Evolutionary conservation across 1,140 invertebrate genomes (phyloP).

Genomic region (Pseudomyrmex gracilis): DNA sequence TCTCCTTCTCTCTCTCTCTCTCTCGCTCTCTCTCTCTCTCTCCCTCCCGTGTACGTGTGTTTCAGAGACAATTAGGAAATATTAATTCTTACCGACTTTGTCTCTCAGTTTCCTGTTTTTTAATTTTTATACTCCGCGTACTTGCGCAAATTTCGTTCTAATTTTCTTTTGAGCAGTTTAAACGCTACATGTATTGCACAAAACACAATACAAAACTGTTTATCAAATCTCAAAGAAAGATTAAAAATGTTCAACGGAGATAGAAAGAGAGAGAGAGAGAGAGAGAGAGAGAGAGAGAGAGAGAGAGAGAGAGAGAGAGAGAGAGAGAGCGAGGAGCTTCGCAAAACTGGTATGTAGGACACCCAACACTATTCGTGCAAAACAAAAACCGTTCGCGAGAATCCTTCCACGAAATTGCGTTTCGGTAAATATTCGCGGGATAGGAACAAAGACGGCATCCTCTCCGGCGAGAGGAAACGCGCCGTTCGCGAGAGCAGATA

Average conservation of each 20-base stretch:
- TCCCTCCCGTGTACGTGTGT: background rate
- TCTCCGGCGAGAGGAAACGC: conserved; percentile 68
- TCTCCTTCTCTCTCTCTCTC: background rate
- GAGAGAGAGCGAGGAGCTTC: too few relatives aligned
- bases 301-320: too few relatives aligned
- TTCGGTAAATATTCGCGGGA: conserved; percentile 19
- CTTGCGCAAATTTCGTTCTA: conserved; percentile 12
- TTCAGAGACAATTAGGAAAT: conserved; percentile 2
- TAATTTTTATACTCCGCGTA: background rate
- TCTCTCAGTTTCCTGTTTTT: background rate
- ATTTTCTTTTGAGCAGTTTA: background rate
- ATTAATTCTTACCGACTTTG: background rate
- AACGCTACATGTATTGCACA: too few relatives aligned
- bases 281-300: background rate
- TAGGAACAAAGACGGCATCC: conserved; percentile 39
- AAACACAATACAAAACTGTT: background rate
- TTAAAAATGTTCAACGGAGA: conserved; percentile 18
- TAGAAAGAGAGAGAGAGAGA: too few relatives aligned
- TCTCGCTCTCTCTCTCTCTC: background rate
- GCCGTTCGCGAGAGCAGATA: conserved; percentile 59
- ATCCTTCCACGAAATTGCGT: conserved; percentile 70
- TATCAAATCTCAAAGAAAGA: background rate
- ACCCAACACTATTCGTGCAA: conserved; percentile 29
- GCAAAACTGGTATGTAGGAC: conserved; percentile 19
- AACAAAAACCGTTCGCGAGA: conserved; percentile 37